Evolutionary conservation across 2,113 vertebrate species (phyloP), one percentile per base, ranked within the genome.

Genomic region (Brachypodius melanocephalos): DNA sequence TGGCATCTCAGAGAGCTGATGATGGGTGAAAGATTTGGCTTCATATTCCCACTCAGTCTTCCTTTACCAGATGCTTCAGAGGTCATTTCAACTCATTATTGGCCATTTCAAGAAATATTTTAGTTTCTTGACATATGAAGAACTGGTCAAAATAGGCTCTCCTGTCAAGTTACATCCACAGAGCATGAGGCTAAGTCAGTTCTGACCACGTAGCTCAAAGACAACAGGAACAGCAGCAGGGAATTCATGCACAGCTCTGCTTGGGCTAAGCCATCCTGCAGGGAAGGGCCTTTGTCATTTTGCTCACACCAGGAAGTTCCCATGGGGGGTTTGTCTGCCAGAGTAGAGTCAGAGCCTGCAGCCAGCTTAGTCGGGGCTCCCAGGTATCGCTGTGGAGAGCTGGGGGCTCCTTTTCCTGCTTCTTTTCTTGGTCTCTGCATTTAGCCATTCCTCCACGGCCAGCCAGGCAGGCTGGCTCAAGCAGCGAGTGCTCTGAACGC

Each of bases 281-380:
- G 40, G 48, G 40, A 55, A 72, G 31, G 26, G 21, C 22, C 57
- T 55, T 40, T 2, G 3, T 5, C 19, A 12, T 40, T 29, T 29
- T 17, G 43, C 40, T 72, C 43, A 3, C 24, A 17, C 28, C n/a
- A 32, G 65, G 7, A 24, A 54, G 36, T 12, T 67, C 24, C 42
- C 17, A 0, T 0, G 3, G 3, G 0, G 4, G 12, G 3, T 43
- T 57, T 74, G 61, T 11, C n/a, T 16, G 28, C 55, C 24, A 20
- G 24, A 61, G 10, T 1, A 10, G 54, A 80, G 51, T 11, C 20
- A 38, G 46, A 80, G 19, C n/a, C 67, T 15, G 72, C 38, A 42
- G 72, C 8, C 46, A 38, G 8, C 45, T 32, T 17, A 21, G 25
- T 3, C 36, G 14, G 46, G 10, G 55, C 40, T 77, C 52, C 24